A percentile compares a stretch with the other conserved stretches of the same genome.
phyloP scores from a whole-genome alignment of 2,113 vertebrate species.

The Callocephalon fimbriatum region DNA sequence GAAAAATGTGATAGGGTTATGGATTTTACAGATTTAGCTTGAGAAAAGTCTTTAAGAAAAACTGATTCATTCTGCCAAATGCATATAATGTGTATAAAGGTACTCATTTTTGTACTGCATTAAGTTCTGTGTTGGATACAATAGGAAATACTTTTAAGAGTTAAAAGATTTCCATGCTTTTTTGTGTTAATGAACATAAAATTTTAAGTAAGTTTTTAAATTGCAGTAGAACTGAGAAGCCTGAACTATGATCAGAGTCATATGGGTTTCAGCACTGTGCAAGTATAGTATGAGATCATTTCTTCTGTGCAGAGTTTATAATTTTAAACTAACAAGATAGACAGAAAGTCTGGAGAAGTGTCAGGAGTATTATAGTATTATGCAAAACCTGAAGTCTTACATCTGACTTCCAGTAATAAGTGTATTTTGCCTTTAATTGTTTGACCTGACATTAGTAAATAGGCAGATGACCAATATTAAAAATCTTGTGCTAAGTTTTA shows the following conservation, averaged over 20 bases:
- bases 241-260: background rate
- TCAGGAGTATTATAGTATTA: background rate
- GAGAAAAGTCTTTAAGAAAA: background rate
- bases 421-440: background rate
- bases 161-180: background rate
- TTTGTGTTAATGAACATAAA: background rate
- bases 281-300: background rate
- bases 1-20: background rate
- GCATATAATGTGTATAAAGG: background rate
- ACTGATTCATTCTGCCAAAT: background rate
- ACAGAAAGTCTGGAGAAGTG: background rate
- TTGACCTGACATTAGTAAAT: background rate
- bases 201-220: background rate
- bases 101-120: background rate
- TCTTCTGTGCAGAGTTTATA: background rate
- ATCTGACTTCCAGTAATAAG: background rate
- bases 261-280: background rate
- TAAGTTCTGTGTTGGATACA: background rate
- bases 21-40: background rate
- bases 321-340: background rate
- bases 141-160: background rate
- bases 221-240: background rate
- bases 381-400: background rate
- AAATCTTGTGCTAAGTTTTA: background rate
- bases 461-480: background rate